phyloP scores from a whole-genome alignment of 2,797 vertebrate genomes.

The Tenualosa ilisha region DNA sequence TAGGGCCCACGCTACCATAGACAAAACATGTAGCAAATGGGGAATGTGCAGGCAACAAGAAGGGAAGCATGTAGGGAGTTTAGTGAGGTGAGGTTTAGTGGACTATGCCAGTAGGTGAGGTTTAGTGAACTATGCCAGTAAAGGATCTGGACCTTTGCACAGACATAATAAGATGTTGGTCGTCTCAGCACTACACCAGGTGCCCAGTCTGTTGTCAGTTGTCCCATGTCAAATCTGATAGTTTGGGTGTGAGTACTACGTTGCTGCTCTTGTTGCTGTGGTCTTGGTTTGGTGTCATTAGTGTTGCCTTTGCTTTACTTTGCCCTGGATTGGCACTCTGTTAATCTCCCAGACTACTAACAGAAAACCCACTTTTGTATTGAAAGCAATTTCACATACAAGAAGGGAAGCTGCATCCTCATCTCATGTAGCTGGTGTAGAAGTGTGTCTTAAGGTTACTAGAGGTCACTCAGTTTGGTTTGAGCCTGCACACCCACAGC shows the following conservation, averaged over 20 bases:
- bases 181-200: too few relatives aligned
- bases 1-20: too few relatives aligned
- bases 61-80: too few relatives aligned
- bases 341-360: background rate
- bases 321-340: background rate
- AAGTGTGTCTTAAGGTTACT: conserved; percentile 4
- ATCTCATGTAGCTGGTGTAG: conserved; percentile 17
- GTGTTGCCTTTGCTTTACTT: background rate
- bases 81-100: too few relatives aligned
- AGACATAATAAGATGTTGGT: too few relatives aligned
- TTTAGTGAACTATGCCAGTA: too few relatives aligned
- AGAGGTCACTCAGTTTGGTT: too few relatives aligned
- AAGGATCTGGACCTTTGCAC: too few relatives aligned
- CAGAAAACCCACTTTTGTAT: background rate
- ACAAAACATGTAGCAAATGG: too few relatives aligned
- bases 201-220: too few relatives aligned
- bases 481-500: background rate
- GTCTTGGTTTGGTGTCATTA: background rate
- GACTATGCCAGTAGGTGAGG: too few relatives aligned
- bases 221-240: background rate
- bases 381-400: conserved; percentile 2
- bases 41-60: too few relatives aligned
- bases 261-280: background rate
- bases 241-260: background rate
- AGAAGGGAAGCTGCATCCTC: background rate